Evolutionary conservation across 2,888 invertebrate species (phyloP).

Genomic region (Drosophila acutilabella): DNA sequence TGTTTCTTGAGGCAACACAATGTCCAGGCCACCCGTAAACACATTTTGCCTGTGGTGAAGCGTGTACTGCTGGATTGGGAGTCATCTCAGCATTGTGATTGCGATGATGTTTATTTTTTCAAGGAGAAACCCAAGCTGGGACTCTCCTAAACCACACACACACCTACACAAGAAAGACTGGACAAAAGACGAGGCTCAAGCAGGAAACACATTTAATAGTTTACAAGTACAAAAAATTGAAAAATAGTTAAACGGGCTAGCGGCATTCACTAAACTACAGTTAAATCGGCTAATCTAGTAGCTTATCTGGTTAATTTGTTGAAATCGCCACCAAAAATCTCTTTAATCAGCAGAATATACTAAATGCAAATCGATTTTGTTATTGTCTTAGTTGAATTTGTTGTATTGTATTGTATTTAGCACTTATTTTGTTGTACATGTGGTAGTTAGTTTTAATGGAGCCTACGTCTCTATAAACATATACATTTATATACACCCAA

Average conservation of each 20-base stretch:
- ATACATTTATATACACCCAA: conserved; percentile 6
- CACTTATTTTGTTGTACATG: conserved; percentile 5
- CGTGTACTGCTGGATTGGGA: conserved; percentile 83
- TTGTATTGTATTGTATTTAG: conserved; percentile 7
- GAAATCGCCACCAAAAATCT: neutral
- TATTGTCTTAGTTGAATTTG: conserved; percentile 5
- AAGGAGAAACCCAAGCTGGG: conserved; percentile 70
- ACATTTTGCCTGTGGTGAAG: conserved; percentile 88
- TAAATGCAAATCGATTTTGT: neutral
- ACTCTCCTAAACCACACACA: conserved; percentile 45
- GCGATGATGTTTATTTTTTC: conserved; percentile 69
- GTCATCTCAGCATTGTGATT: conserved; percentile 44
- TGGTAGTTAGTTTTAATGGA: neutral
- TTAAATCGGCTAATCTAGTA: neutral
- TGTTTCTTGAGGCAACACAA: conserved; percentile 87
- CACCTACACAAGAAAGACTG: neutral
- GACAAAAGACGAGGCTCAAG: neutral
- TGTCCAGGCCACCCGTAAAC: conserved; percentile 88
- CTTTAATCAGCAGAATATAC: neutral
- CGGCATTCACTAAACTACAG: neutral
- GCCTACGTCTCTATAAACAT: neutral
- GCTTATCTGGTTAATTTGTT: too few relatives aligned
- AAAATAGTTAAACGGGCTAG: too few relatives aligned
- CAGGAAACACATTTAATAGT: neutral
- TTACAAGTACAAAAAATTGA: conserved; percentile 5